Conservation (phyloP, 2,888 invertebrate genomes). For the Esperia sulphurella region DNA sequence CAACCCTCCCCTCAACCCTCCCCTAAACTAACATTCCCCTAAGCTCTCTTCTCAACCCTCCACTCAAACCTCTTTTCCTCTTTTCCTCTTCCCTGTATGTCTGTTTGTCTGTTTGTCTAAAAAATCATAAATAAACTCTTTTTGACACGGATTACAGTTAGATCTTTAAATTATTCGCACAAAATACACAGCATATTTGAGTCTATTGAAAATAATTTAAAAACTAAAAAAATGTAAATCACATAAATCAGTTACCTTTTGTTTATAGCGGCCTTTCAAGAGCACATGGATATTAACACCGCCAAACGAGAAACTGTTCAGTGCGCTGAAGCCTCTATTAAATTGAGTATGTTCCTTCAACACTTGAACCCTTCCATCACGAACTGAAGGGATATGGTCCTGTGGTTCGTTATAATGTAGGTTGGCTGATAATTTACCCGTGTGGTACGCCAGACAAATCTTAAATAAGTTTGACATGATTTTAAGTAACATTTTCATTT, state of each 20-base stretch:
- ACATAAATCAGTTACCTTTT: slow-evolving; percentile 30
- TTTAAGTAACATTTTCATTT: neutral
- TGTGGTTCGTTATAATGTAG: slow-evolving; percentile 36
- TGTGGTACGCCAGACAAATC: slow-evolving; percentile 43
- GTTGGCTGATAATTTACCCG: slow-evolving; percentile 39
- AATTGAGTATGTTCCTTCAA: slow-evolving; percentile 33
- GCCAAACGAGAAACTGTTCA: slow-evolving; percentile 43
- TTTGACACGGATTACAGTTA: too few relatives aligned
- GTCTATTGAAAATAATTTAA: too few relatives aligned
- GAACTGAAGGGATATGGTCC: slow-evolving; percentile 27
- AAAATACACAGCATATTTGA: too few relatives aligned
- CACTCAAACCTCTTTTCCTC: too few relatives aligned
- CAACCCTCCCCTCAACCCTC: too few relatives aligned
- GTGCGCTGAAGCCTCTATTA: slow-evolving; percentile 30
- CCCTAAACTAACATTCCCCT: too few relatives aligned
- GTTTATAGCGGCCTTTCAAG: slow-evolving; percentile 44
- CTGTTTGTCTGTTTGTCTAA: too few relatives aligned
- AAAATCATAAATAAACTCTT: too few relatives aligned
- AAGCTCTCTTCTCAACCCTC: too few relatives aligned
- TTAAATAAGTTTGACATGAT: slow-evolving; percentile 13
- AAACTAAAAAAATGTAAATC: too few relatives aligned
- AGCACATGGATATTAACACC: slow-evolving; percentile 45
- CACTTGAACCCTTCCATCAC: slow-evolving; percentile 33
- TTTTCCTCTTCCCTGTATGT: too few relatives aligned
- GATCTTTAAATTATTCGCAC: too few relatives aligned